These are phyloP conservation scores for Sitta europaea DNA, from an alignment of 2,113 vertebrate genomes.

Conservation along the genomic window DNA sequence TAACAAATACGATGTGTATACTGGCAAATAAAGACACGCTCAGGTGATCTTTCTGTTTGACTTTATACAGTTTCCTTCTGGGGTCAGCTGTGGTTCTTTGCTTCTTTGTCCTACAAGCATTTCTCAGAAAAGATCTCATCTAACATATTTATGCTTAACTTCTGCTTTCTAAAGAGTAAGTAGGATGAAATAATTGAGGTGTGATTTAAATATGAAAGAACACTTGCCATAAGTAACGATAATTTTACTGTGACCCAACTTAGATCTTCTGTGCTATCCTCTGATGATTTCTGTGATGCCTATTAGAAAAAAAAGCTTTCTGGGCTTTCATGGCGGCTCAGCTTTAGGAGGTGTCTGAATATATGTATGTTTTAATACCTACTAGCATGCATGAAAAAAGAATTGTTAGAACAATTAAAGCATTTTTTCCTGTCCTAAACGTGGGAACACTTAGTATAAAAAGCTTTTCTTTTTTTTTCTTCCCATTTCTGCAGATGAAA, in stretches of 20 bases:
- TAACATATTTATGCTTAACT: neutral
- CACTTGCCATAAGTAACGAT: neutral
- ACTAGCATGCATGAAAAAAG: neutral
- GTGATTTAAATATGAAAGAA: neutral
- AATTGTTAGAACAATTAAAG: neutral
- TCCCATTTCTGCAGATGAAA: neutral
- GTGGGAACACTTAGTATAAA: neutral
- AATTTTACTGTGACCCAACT: neutral
- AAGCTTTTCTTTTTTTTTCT: neutral
- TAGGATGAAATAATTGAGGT: neutral
- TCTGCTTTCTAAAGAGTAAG: neutral
- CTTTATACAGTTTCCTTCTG: neutral
- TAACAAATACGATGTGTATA: neutral
- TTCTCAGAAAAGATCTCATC: neutral
- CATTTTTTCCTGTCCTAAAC: neutral
- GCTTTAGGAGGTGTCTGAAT: neutral
- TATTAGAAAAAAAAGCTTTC: neutral
- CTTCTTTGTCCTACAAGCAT: neutral
- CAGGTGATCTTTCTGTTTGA: constrained; percentile 2
- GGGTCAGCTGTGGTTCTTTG: neutral
- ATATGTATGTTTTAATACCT: neutral
- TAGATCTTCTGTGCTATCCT: neutral
- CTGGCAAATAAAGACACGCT: constrained; percentile 49
- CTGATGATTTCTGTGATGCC: neutral
- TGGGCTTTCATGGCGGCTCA: neutral